phyloP scores from a whole-genome alignment of 1,140 invertebrate species.

The Drosophila pseudoobscura region DNA sequence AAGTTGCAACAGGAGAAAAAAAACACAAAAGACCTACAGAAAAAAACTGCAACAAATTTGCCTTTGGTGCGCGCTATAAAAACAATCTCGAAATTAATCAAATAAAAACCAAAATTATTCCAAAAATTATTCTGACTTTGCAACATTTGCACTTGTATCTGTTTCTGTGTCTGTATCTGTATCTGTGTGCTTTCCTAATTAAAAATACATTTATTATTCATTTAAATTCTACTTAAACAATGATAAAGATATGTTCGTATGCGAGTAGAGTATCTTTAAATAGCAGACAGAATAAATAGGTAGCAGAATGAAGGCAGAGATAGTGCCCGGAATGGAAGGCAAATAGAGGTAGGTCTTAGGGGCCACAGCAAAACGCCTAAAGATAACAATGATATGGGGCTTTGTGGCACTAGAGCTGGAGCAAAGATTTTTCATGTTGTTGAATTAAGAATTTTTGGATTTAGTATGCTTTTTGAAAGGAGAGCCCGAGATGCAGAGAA shows the following conservation, averaged over 20 bases:
- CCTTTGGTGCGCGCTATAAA: neutral
- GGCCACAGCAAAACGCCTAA: no score
- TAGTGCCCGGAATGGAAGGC: conserved; percentile 5
- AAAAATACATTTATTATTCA: conserved; percentile 44
- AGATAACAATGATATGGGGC: conserved; percentile 6
- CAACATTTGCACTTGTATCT: neutral
- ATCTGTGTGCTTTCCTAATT: conserved; percentile 21
- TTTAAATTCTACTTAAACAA: conserved; percentile 26
- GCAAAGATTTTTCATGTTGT: no score
- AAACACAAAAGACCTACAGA: neutral
- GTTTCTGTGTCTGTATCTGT: conserved; percentile 1
- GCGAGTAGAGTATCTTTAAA: neutral
- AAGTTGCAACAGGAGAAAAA: conserved; percentile 3
- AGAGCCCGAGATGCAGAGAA: no score
- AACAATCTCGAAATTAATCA: no score
- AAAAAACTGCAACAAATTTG: conserved; percentile 6
- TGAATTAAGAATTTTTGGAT: no score
- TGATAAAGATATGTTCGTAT: conserved; percentile 18
- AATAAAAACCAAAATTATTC: no score
- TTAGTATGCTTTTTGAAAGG: no score
- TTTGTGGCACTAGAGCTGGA: no score
- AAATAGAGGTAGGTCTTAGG: conserved; percentile 10
- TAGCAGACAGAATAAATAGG: conserved; percentile 13
- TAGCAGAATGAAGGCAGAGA: conserved; percentile 2
- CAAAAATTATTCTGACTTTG: neutral